Conservation (phyloP, 30 jellyfish, hydroid and myxozoan genomes). For the Rhopilema esculentum region DNA sequence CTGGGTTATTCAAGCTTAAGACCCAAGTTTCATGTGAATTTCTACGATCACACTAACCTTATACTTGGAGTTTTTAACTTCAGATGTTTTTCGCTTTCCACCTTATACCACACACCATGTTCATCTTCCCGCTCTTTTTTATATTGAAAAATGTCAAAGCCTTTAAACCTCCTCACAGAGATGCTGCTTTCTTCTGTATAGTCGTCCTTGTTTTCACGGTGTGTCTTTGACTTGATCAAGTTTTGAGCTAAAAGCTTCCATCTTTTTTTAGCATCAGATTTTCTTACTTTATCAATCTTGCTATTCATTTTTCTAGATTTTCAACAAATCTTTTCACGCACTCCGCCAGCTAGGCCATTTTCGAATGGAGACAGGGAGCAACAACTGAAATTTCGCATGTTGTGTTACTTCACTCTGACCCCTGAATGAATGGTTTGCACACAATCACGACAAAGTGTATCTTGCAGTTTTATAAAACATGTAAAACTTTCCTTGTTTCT, state of each 20-base stretch:
- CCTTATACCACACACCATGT: constrained; percentile 16
- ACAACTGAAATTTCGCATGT: constrained; percentile 5
- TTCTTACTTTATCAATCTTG: background rate
- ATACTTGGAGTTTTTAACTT: background rate
- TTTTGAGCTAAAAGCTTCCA: constrained; percentile 65
- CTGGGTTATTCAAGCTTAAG: too few relatives aligned
- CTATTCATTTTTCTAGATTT: constrained; percentile 7
- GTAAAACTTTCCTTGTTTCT: too few relatives aligned
- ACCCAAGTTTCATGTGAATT: background rate
- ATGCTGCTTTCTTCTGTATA: background rate
- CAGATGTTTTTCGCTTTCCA: background rate
- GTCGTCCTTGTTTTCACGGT: background rate
- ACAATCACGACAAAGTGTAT: too few relatives aligned
- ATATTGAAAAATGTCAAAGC: constrained; percentile 31
- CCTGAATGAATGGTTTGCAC: too few relatives aligned
- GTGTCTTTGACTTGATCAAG: constrained; percentile 18
- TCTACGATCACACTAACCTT: background rate
- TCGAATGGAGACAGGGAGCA: constrained; percentile 11
- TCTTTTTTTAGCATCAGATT: constrained; percentile 50
- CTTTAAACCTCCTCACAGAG: constrained; percentile 67
- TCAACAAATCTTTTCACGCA: background rate
- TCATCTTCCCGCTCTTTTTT: constrained; percentile 8
- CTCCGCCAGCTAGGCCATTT: background rate
- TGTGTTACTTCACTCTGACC: too few relatives aligned
- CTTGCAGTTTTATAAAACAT: too few relatives aligned